Evolutionary conservation across 2,797 vertebrate genomes (phyloP), one percentile per base, ranked within the genome.

Genomic region (Trichosurus vulpecula): DNA sequence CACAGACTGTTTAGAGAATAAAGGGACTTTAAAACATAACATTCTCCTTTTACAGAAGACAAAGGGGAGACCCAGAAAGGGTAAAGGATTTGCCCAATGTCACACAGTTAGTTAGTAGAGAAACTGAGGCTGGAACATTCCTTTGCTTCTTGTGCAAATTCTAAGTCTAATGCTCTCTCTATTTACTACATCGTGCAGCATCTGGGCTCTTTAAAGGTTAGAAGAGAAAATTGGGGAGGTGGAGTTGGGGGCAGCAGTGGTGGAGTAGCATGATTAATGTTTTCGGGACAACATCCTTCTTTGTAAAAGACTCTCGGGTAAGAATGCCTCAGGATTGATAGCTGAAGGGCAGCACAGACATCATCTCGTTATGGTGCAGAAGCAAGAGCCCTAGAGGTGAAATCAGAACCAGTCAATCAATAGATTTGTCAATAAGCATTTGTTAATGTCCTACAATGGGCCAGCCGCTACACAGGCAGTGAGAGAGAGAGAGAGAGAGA

Each of bases 41-140:
- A 6, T 41, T 19, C 30, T 56, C 57, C 16, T n/a, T 19, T 52
- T 53, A 29, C 30, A 93, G 52, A n/a, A 8, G 35, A n/a, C 19
- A n/a, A 41, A 92, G 14, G 51, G 2, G 58, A 54, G 12, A 11
- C 52, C 96, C 96, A 95, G 94, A 95, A 57, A 96, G 41, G 56
- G 51, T 54, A 52, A 41, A 56, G 35, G 47, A 31, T 74, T 92
- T 57, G 35, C 93, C 54, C 91, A 74, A 54, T 55, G 52, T 53
- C 92, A 93, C 57, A 53, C 52, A 92, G 56, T 54, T 55, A 35
- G 51, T 81, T 74, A 30, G 8, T 13, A 4, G 54, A 29, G n/a
- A 94, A 66, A 19, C 47, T 53, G 25, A n/a, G 54, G 87, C 54
- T 54, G 4, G 93, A 90, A 90, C n/a, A 81, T 25, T 81, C 66